Conservation (phyloP, 2,113 vertebrate species). For the Gobio gobio region DNA sequence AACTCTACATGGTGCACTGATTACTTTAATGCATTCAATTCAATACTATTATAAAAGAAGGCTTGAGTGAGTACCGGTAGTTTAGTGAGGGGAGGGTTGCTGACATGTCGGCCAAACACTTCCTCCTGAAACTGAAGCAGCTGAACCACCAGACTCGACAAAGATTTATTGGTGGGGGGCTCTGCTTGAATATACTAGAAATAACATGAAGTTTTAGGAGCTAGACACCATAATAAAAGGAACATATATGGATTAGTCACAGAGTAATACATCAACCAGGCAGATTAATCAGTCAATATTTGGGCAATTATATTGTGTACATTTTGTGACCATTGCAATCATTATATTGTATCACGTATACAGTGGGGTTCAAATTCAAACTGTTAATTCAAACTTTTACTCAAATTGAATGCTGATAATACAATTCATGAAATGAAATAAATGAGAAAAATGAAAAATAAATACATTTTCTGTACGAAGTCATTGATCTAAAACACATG, state of each 20-base stretch:
- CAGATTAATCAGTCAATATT: not conserved
- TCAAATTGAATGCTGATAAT: not conserved
- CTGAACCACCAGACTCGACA: constrained; percentile 96
- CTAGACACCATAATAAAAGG: not conserved
- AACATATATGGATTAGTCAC: not conserved
- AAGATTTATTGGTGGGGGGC: constrained; percentile 95
- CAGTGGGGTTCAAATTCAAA: not conserved
- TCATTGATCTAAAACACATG: not conserved
- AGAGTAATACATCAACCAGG: not conserved
- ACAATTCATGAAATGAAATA: not conserved
- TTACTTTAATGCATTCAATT: not conserved
- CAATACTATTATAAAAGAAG: not conserved
- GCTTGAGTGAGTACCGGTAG: constrained; percentile 78
- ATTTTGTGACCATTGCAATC: not conserved
- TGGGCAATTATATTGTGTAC: not conserved
- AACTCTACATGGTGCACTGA: not conserved
- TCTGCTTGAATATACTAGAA: constrained; percentile 94
- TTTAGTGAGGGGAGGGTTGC: constrained; percentile 95
- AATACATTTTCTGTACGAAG: not conserved
- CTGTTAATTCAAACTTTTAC: not conserved
- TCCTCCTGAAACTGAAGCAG: constrained; percentile 97
- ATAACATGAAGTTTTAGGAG: constrained; percentile 10
- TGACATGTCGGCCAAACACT: constrained; percentile 96
- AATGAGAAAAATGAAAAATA: not conserved
- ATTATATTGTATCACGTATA: not conserved